These are phyloP conservation scores for Hippoglossus stenolepis DNA, from an alignment of 2,113 vertebrate genomes.

Conservation along the genomic window DNA sequence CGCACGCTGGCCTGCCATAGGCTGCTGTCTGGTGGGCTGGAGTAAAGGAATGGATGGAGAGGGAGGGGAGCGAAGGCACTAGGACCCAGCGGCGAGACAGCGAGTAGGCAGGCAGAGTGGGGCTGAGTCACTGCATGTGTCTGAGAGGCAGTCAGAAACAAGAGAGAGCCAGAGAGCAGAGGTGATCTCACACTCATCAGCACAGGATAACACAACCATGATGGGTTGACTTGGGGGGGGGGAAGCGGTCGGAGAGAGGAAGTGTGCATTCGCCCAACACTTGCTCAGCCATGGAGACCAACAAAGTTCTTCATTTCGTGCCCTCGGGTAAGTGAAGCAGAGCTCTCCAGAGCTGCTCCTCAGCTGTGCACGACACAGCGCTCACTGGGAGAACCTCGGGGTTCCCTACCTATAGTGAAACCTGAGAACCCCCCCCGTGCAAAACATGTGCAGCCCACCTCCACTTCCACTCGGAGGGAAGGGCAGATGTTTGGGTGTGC, in stretches of 20 bases:
- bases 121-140: constrained; percentile 87
- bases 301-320: constrained; percentile 88
- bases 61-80: constrained; percentile 58
- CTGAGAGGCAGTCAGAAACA: constrained; percentile 76
- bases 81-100: constrained; percentile 78
- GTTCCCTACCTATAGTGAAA: constrained; percentile 77
- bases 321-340: constrained; percentile 82
- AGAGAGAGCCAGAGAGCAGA: constrained; percentile 79
- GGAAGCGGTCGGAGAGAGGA: constrained; percentile 69
- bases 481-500: constrained; percentile 64
- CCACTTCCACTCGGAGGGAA: constrained; percentile 47
- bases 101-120: constrained; percentile 72
- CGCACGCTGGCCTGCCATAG: constrained; percentile 29
- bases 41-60: not conserved
- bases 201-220: constrained; percentile 83
- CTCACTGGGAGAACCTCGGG: constrained; percentile 72
- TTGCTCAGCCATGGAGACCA: constrained; percentile 83
- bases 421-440: constrained; percentile 68
- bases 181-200: constrained; percentile 83
- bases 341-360: constrained; percentile 44
- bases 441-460: constrained; percentile 69
- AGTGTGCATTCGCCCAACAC: constrained; percentile 68
- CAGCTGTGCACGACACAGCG: constrained; percentile 55
- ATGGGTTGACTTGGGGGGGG: constrained; percentile 84
- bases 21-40: constrained; percentile 46